Evolutionary conservation across 2,888 invertebrate genomes (phyloP), one percentile per base, ranked within the genome.

Genomic region (Sussaba pulchella): DNA sequence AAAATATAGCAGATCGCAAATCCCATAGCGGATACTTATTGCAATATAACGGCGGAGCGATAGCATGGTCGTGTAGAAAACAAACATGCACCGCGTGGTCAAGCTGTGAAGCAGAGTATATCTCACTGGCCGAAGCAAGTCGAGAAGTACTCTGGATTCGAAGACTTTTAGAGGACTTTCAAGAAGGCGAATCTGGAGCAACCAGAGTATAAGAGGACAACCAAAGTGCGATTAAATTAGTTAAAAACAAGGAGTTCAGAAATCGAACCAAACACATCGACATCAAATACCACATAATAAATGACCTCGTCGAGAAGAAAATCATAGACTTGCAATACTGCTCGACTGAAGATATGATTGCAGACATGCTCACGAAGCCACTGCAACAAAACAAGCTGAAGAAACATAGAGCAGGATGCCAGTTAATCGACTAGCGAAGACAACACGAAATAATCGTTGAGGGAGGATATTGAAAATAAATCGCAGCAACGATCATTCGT

Each of bases 21-120:
- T 91, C 88, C 10, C 88, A 87, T 70, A 89, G 86, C 52, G 89
- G 89, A 8, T 87, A 85, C 52, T 4, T 89, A 19, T 87, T 87
- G 26, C 45, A 72, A 14, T 61, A 83, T 19, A 45, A 59, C 39
- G 83, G 83, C 1, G 83, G 82, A 36, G 45, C 84, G 5, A 83
- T 89, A 2, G 19, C 8, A 2, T 50, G 50, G 50, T 1, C 50
- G 1, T 21, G 21, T 5, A 2, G 31, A 31, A 2, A 6, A 31
- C 31, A 31, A 31, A 31, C 2, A 2, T 31, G 4, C 4, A 10
- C 10, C 4, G 8, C 50, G 1, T 21, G 1, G 0, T 21, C 50
- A 2, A 9, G 9, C 0, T 10, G 9, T 1, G 50, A 50, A 21
- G 50, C 50, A 0, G 50, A 50, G 9, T 50, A 50, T 9, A 10